phyloP scores from a whole-genome alignment of 2,888 invertebrate genomes.

The Eupithecia insigniata region DNA sequence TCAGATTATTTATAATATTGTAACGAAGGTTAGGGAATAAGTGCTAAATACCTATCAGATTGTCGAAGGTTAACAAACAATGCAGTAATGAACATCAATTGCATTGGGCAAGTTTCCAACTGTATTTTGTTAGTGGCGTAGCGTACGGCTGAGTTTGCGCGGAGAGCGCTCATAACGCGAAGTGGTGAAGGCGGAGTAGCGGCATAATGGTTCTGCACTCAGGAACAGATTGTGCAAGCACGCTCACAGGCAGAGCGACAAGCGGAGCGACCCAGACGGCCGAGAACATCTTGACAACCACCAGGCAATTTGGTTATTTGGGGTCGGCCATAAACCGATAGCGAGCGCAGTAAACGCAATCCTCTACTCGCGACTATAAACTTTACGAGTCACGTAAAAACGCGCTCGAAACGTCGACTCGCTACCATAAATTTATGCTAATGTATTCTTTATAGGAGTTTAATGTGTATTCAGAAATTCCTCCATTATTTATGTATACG shows the following conservation, averaged over 20 bases:
- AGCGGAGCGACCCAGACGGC: slow-evolving; percentile 41
- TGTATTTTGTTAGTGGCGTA: slow-evolving; percentile 59
- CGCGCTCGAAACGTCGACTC: slow-evolving; percentile 82
- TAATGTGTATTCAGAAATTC: slow-evolving; percentile 84
- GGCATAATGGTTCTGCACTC: slow-evolving; percentile 58
- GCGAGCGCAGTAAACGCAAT: slow-evolving; percentile 83
- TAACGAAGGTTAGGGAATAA: background rate
- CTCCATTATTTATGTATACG: slow-evolving; percentile 83
- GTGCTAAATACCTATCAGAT: slow-evolving; percentile 45
- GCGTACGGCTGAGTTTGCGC: slow-evolving; percentile 56
- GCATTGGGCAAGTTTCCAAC: slow-evolving; percentile 72
- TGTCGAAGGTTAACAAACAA: slow-evolving; percentile 58
- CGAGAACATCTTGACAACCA: slow-evolving; percentile 59
- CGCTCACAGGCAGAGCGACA: slow-evolving; percentile 36
- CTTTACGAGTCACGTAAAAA: slow-evolving; percentile 85
- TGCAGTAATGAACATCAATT: slow-evolving; percentile 68
- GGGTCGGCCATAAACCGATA: slow-evolving; percentile 83
- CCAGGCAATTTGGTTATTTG: slow-evolving; percentile 82
- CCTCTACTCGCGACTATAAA: slow-evolving; percentile 84
- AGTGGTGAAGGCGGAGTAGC: slow-evolving; percentile 52
- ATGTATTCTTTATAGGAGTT: slow-evolving; percentile 85
- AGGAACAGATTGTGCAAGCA: slow-evolving; percentile 52
- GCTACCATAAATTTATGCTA: slow-evolving; percentile 85
- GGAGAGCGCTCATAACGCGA: slow-evolving; percentile 60
- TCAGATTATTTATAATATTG: slow-evolving; percentile 5